These are phyloP conservation scores for Gulo gulo DNA, from an alignment of 2,113 vertebrate genomes.

Conservation along the genomic window DNA sequence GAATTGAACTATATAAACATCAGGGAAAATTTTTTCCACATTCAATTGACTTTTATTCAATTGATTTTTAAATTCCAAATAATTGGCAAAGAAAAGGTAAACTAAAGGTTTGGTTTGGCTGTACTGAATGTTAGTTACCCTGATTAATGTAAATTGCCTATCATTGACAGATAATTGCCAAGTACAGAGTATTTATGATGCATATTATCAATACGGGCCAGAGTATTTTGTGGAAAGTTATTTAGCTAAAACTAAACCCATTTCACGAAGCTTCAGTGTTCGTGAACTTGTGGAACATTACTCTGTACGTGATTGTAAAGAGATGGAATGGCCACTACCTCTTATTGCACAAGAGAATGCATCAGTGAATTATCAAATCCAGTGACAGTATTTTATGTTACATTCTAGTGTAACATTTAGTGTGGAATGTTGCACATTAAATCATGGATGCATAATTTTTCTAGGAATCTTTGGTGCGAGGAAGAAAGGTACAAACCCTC, in stretches of 20 bases:
- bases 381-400: background rate
- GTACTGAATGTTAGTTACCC: background rate
- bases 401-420: background rate
- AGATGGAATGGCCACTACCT: background rate
- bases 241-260: background rate
- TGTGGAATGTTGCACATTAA: background rate
- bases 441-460: background rate
- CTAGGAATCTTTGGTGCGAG: background rate
- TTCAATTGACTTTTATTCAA: background rate
- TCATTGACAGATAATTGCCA: background rate
- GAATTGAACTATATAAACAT: background rate
- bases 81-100: background rate
- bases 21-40: background rate
- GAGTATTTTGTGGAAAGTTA: background rate
- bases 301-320: background rate
- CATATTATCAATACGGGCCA: background rate
- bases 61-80: background rate
- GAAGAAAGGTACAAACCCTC: background rate
- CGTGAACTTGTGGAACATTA: background rate
- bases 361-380: background rate
- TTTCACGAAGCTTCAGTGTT: background rate
- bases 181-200: background rate
- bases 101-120: background rate
- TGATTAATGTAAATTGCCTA: background rate
- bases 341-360: background rate